Conservation (phyloP, 2,113 vertebrate genomes). For the Bothrops jararaca region DNA sequence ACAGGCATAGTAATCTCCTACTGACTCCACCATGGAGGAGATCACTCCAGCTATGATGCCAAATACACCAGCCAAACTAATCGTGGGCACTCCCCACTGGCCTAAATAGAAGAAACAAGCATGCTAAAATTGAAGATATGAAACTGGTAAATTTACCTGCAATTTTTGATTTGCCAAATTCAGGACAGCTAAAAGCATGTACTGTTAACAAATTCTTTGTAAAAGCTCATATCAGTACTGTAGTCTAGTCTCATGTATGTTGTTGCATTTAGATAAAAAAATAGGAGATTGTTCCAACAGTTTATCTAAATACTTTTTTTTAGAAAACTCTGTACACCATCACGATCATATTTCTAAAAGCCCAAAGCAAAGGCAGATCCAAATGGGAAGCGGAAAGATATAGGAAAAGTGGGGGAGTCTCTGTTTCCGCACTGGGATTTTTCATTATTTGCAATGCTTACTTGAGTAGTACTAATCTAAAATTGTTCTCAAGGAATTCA, state of each 20-base stretch:
- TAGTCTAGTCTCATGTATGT: neutral
- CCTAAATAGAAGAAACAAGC: conserved; percentile 68
- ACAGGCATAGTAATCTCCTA: conserved; percentile 94
- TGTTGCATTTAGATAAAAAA: neutral
- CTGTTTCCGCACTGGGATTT: neutral
- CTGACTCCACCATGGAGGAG: conserved; percentile 93
- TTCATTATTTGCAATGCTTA: neutral
- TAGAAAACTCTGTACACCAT: neutral
- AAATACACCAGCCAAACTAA: conserved; percentile 89
- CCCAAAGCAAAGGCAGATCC: neutral
- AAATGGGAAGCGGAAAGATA: neutral
- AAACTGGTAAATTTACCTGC: neutral
- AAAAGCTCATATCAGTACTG: neutral
- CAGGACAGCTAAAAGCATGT: neutral
- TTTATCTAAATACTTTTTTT: neutral
- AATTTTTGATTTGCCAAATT: neutral
- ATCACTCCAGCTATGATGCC: conserved; percentile 91
- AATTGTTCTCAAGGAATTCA: neutral
- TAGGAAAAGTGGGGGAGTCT: neutral
- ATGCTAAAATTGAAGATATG: neutral
- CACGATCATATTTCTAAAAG: neutral
- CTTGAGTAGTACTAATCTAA: neutral
- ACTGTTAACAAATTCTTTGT: neutral
- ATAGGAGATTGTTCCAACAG: neutral
- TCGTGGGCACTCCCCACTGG: conserved; percentile 90